phyloP scores from a whole-genome alignment of 2,888 invertebrate genomes.

The Halictus ligatus region DNA sequence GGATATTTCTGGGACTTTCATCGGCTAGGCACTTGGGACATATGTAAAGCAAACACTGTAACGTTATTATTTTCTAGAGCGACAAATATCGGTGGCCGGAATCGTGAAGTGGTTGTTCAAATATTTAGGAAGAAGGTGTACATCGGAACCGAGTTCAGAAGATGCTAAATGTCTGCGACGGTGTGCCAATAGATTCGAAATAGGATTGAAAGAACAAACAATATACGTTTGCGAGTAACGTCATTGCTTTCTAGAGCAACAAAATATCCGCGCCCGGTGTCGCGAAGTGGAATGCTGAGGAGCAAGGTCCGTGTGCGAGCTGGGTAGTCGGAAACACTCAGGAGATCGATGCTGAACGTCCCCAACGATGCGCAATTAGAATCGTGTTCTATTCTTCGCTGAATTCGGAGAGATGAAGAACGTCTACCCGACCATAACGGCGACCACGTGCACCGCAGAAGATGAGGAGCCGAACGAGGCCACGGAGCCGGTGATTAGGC shows the following conservation, averaged over 20 bases:
- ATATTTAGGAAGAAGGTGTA: neutral
- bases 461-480: conserved; percentile 49
- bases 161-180: neutral
- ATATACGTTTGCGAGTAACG: neutral
- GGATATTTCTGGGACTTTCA: no score
- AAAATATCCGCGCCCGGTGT: no score
- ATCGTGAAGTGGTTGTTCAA: neutral
- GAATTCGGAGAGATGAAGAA: conserved; percentile 72
- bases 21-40: no score
- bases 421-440: conserved; percentile 68
- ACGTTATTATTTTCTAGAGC: neutral
- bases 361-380: no score
- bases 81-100: neutral
- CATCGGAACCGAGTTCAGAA: neutral
- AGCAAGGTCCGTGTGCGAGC: no score
- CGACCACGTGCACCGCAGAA: conserved; percentile 24
- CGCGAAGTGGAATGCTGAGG: neutral
- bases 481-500: conserved; percentile 76
- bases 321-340: no score
- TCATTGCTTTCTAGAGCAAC: no score
- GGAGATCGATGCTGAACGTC: no score
- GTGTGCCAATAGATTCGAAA: neutral
- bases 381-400: no score
- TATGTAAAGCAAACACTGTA: neutral
- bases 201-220: neutral